These are phyloP conservation scores for Leptopterna dolabrata DNA, from an alignment of 2,888 invertebrate genomes.

Conservation along the genomic window DNA sequence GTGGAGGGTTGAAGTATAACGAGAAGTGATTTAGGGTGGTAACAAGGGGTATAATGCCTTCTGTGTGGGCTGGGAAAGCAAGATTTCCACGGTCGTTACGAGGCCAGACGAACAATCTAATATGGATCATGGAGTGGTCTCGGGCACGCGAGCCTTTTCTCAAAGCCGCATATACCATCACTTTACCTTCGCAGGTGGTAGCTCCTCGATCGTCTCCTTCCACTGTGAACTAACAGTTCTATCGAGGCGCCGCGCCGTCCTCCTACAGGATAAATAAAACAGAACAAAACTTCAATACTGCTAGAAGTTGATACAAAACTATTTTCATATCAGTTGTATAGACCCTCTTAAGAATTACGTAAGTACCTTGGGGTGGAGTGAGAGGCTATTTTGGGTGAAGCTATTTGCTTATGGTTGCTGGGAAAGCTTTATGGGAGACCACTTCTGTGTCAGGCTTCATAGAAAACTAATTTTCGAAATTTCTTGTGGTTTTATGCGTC, in stretches of 20 bases:
- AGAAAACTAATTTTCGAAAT: too few species aligned
- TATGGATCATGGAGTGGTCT: slow-evolving; percentile 48
- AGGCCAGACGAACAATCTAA: slow-evolving; percentile 52
- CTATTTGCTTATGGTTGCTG: too few species aligned
- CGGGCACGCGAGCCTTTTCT: slow-evolving; percentile 35
- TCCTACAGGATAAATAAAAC: too few species aligned
- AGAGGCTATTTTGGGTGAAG: too few species aligned
- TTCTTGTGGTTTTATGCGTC: too few species aligned
- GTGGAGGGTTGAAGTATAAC: slow-evolving; percentile 40
- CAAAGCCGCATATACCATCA: slow-evolving; percentile 29
- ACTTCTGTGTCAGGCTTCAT: too few species aligned
- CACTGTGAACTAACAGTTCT: neutral
- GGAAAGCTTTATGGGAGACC: too few species aligned
- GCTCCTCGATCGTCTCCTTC: slow-evolving; percentile 1
- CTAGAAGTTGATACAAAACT: too few species aligned
- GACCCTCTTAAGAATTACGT: too few species aligned
- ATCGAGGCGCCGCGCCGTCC: neutral
- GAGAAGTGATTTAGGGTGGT: slow-evolving; percentile 51
- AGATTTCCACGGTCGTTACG: slow-evolving; percentile 51
- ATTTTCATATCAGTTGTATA: too few species aligned
- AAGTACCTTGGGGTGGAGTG: too few species aligned
- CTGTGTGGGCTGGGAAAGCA: slow-evolving; percentile 33
- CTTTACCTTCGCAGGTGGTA: slow-evolving; percentile 24
- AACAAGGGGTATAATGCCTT: slow-evolving; percentile 52
- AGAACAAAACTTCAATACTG: too few species aligned